phyloP scores from a whole-genome alignment of 2,797 vertebrate species.

The Avahi laniger region DNA sequence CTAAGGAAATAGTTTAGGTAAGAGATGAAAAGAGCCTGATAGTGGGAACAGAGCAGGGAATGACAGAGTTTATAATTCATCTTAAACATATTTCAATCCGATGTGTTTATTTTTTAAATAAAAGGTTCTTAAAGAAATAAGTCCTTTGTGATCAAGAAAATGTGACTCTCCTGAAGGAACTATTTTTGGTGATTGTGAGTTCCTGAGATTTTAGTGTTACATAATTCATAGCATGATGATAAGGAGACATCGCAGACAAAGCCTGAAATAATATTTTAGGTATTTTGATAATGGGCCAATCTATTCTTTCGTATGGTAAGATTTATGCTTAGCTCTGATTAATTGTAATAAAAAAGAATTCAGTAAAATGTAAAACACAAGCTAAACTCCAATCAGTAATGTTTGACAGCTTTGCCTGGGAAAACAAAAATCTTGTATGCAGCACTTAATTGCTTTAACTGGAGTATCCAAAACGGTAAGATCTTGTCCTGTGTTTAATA shows the following conservation, averaged over 20 bases:
- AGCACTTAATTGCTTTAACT: conserved; percentile 43
- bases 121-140: background rate
- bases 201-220: background rate
- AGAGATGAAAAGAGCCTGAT: background rate
- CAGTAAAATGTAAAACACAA: conserved; percentile 44
- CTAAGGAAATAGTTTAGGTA: background rate
- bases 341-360: conserved; percentile 80
- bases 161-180: background rate
- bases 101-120: background rate
- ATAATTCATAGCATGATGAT: background rate
- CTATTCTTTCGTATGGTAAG: conserved; percentile 70
- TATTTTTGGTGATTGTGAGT: background rate
- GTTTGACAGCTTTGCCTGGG: conserved; percentile 41
- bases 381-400: conserved; percentile 33
- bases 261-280: conserved; percentile 1
- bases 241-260: background rate
- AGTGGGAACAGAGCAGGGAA: background rate
- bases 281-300: conserved; percentile 24
- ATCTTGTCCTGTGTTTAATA: background rate
- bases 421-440: conserved; percentile 35
- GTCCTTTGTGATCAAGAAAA: background rate
- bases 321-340: conserved; percentile 81
- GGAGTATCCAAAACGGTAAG: conserved; percentile 9
- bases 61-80: background rate
- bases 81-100: background rate